Conservation (phyloP, 1,140 invertebrate species). For the Drosophila subpulchrella region DNA sequence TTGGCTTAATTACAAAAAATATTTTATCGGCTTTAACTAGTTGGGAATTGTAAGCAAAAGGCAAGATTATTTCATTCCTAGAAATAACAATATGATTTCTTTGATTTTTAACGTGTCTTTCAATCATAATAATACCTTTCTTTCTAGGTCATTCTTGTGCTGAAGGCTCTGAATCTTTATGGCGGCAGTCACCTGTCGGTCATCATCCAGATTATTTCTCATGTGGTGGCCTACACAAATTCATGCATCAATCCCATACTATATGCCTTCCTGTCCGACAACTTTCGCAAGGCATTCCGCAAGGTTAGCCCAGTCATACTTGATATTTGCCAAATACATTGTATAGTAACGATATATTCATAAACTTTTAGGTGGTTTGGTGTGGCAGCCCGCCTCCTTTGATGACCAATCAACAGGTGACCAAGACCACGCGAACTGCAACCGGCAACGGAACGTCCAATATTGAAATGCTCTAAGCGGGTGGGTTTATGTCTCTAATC, state of each 20-base stretch:
- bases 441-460: conserved; percentile 83
- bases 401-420: conserved; percentile 71
- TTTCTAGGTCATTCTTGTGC: conserved; percentile 90
- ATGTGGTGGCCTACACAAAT: conserved; percentile 97
- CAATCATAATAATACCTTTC: not conserved
- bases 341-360: not conserved
- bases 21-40: too few relatives aligned
- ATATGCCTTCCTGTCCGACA: conserved; percentile 95
- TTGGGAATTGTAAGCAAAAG: too few relatives aligned
- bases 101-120: not conserved
- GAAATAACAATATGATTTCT: too few relatives aligned
- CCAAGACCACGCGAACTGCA: conserved; percentile 80
- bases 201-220: conserved; percentile 92
- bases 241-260: conserved; percentile 97
- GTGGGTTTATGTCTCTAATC: not conserved
- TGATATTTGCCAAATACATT: too few relatives aligned
- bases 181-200: conserved; percentile 88
- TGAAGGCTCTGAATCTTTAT: conserved; percentile 91
- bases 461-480: conserved; percentile 81
- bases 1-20: too few relatives aligned
- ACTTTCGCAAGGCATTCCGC: conserved; percentile 93
- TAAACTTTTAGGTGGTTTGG: conserved; percentile 68
- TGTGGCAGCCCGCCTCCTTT: conserved; percentile 78
- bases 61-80: too few relatives aligned
- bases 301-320: conserved; percentile 84